Base-by-base conservation (phyloP, 2,797 vertebrate genomes). In the Pithecia hirsuta region DNA sequence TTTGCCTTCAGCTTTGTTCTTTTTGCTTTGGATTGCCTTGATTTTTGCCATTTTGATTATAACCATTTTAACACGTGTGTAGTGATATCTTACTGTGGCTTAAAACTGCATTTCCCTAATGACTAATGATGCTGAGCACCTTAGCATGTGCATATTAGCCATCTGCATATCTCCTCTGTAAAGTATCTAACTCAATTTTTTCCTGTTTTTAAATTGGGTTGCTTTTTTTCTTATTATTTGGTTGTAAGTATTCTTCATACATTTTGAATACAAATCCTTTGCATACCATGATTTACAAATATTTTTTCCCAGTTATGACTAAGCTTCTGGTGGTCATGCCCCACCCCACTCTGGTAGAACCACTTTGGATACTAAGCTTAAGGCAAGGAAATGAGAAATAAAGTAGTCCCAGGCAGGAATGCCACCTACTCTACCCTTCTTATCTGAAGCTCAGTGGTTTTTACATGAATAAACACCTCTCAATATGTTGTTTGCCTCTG, bases 171-270 rank as follows among this genome's bases (percentile, higher is more conserved):
- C 22, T 89, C 84, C 15, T 89, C 86, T n/a, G 5, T 78, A 50
- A 93, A 88, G 91, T 46, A 39, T 46, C 50, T 85, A 24, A 74
- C 92, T 82, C 89, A 59, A 87, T 78, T 14, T 83, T 95, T 79
- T 61, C 14, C 22, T 64, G 41, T 55, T 89, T 79, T 79, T 12
- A 64, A 59, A 79, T 33, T 88, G 26, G 14, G 11, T 87, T 46
- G 22, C 3, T 64, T 89, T 57, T 17, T 55, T 78, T 59, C 36
- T 57, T 59, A 67, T 78, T 61, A 61, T n/a, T 78, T 57, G 61
- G 4, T 89, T 89, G 6, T 36, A 85, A 89, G 57, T 20, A 72
- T 33, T 75, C 28, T 82, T 85, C 41, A 44, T 26, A 70, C 50
- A 59, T 84, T 96, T 91, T 59, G 9, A 75, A 67, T 83, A 85